Base-by-base conservation (phyloP, 2,797 vertebrate genomes). In the Pseudochirops cupreus region DNA sequence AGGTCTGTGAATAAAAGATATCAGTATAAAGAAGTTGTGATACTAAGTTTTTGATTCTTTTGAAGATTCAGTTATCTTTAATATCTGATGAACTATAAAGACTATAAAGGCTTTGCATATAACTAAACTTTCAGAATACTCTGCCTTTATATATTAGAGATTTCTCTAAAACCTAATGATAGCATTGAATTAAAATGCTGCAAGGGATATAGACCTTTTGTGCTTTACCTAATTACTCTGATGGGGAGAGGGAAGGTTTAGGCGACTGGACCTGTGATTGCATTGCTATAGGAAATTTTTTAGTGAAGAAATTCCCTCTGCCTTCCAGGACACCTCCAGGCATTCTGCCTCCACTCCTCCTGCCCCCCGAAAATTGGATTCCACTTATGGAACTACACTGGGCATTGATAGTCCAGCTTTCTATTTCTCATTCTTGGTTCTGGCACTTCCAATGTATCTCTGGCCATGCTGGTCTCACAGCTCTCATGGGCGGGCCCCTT, bases 51-150 rank as follows among this genome's bases (percentile, higher is more conserved):
- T 74, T 52, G 26, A 87, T 50, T 46, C 39, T 9, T 93, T 91
- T 95, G 52, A 21, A 5, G 7, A 91, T 53, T 91, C 94, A 31
- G 91, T 33, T 93, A 13, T 95, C 87, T 94, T 95, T 82, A 10
- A 93, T 90, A 92, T 91, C 33, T 95, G 55, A 56, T 50, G 46
- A 33, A 10, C 24, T 87, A 46, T 31, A 87, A 87, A 16, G 57
- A 59, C 54, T 57, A 24, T 16, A 1, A 4, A 82, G 39, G 33
- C 26, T 54, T 92, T 90, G 56, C 67, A 3, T 50, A 50, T 28
- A 59, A 90, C 56, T 89, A 55, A 56, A 39, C 93, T 96, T 94
- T 90, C 56, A 58, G 18, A 57, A 46, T 12, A 4, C 3, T 87
- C 56, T 74, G 28, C 56, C 54, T 12, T 93, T 1, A 0, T 6